Evolutionary conservation across 2,888 invertebrate genomes (phyloP), one percentile per base, ranked within the genome.

Genomic region (Hydrotaea diabolus): DNA sequence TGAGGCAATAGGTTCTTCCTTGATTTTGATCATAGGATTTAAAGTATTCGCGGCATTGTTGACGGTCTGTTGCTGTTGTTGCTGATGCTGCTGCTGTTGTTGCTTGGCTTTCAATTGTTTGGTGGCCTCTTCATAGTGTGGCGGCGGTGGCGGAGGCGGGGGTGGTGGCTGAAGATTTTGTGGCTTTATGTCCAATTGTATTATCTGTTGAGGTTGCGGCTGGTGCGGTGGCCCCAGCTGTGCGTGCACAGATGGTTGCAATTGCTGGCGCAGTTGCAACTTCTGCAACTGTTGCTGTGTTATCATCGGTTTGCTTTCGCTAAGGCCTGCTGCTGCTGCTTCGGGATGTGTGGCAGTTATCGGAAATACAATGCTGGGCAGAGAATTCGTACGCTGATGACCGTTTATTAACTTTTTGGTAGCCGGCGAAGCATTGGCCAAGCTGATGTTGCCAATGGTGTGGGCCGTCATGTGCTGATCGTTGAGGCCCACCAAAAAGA

Each of bases 81-180:
- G 73, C 19, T 80, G 83, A 57, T 74, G 79, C 64, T 87, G 62
- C 1, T 75, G 74, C 2, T 77, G 73, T 19, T 80, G 83, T 66
- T 74, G 79, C 71, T 87, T 89, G 23, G 89, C 89, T 4, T 90
- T 94, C 71, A 95, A 90, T 85, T 94, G 93, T 87, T 94, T 94
- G 3, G 95, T 93, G 82, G 95, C 96, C 90, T 96, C 96, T 87
- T 95, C 95, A 89, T 96, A 96, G 79, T 95, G 94, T 15, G 96
- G 96, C 11, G 94, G 94, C 5, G 95, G 95, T 3, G 89, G 88
- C 19, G 90, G 88, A 2, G 87, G 88, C 46, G 85, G 86, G 13
- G 95, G 95, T 17, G 94, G 94, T 2, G 95, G 95, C 7, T 86
- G 85, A 31, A 89, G 15, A 62, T 87, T 89, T 17, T 90, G 88